phyloP scores from a whole-genome alignment of 2,797 vertebrate genomes.

The Cryptoprocta ferox region DNA sequence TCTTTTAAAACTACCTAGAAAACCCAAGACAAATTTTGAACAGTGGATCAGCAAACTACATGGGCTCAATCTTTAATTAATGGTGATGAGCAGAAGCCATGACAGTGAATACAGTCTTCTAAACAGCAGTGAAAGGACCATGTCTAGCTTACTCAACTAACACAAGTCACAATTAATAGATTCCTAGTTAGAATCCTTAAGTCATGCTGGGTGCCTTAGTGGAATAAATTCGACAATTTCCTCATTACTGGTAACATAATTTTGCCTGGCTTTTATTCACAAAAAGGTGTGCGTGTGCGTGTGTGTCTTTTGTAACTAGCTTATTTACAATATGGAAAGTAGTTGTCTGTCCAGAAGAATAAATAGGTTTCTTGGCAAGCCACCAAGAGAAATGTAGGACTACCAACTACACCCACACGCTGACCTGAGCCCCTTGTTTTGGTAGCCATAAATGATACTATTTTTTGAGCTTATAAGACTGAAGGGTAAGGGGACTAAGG shows the following conservation, averaged over 20 bases:
- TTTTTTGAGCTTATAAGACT: not conserved
- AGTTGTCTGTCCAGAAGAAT: not conserved
- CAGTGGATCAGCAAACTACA: not conserved
- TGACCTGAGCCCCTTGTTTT: not conserved
- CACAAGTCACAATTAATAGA: not conserved
- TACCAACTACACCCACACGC: not conserved
- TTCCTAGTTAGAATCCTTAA: not conserved
- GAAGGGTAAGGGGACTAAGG: not conserved
- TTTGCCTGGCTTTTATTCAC: not conserved
- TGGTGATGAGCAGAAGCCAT: not conserved
- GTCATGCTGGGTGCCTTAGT: not conserved
- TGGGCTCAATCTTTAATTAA: not conserved
- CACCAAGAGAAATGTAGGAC: not conserved
- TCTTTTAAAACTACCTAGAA: not conserved
- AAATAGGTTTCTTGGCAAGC: not conserved
- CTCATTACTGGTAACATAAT: not conserved
- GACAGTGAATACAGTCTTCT: not conserved
- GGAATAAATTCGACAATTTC: not conserved
- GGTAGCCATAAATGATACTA: not conserved
- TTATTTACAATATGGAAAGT: conserved; percentile 17
- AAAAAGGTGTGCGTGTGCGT: not conserved
- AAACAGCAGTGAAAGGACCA: not conserved
- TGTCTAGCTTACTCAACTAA: not conserved
- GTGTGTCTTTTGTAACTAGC: not conserved
- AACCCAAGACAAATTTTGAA: not conserved